Conservation (phyloP, 2,113 vertebrate genomes). For the Echinops telfairi region DNA sequence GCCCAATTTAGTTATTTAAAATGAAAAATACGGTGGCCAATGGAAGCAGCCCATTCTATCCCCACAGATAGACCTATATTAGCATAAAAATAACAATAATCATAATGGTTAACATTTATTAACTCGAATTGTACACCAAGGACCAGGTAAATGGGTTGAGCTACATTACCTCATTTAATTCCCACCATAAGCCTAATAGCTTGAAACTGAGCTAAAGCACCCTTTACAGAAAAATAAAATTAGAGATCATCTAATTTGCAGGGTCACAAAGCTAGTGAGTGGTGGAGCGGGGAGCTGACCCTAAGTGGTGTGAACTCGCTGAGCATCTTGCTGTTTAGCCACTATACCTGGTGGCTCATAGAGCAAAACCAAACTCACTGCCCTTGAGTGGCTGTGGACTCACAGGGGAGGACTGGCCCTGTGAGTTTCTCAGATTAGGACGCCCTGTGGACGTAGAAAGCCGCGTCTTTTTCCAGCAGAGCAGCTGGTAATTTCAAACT, state of each 20-base stretch:
- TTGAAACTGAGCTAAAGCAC: not conserved
- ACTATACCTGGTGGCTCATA: no score
- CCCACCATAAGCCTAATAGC: conserved; percentile 1
- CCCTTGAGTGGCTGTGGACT: no score
- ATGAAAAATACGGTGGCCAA: not conserved
- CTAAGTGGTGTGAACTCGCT: not conserved
- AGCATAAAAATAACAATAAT: not conserved
- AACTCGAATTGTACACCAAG: not conserved
- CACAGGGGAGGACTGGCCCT: no score
- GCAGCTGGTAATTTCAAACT: no score
- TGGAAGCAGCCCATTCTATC: not conserved
- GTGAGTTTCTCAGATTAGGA: no score
- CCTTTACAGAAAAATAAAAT: conserved; percentile 31
- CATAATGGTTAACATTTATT: not conserved
- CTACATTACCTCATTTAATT: not conserved
- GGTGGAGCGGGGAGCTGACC: not conserved
- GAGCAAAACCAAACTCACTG: no score
- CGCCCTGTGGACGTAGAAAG: no score
- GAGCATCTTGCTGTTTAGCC: not conserved
- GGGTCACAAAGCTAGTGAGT: not conserved
- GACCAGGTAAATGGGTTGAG: not conserved
- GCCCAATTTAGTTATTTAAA: not conserved
- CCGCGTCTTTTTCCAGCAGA: no score
- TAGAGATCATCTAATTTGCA: not conserved
- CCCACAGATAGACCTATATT: not conserved